Base-by-base conservation (phyloP, 2,888 invertebrate genomes). In the Drosophila prolongata region DNA sequence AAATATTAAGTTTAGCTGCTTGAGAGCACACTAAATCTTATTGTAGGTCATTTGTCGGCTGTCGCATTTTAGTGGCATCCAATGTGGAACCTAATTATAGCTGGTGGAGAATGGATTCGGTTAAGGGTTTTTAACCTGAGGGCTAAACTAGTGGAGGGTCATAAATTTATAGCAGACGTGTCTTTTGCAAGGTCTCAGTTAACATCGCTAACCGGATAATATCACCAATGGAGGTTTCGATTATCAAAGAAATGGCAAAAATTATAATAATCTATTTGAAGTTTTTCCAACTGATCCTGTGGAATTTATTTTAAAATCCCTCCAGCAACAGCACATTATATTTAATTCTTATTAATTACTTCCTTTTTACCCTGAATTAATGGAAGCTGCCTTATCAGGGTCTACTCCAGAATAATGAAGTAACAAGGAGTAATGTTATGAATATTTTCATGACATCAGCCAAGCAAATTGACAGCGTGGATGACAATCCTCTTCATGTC, bases 1-100 rank as follows among this genome's bases (percentile, higher is more conserved):
- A 80, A 80, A 83, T 85, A 87, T 87, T 85, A 83, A 80, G 82
- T 85, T 82, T 77, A 80, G 80, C 73, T 83, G 87, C 83, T 80
- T 80, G 82, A 76, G 85, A 81, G 82, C 76, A 69, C 79, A 85
- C 66, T 87, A 85, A 85, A 85, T 85, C 84, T 80, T 80, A 82
- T 85, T 71, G 80, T 79, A 65, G 74, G 76, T 75, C 82, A 82
- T 78, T 80, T 81, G 69, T 73, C 79, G 75, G 74, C 61, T 68
- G 56, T 42, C 56, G 54, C 30, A 62, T 60, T 47, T 47, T 13
- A 13, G 46, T 40, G 65, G 38, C 60, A 19, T 47, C 43, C 42
- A 34, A 42, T 42, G 42, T 34, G 58, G 27, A 30, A 53, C 44
- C 65, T 65, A 65, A 65, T 65, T 65, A 65, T 46, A 13, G 64